Percentiles rank a stretch among this genome's conserved stretches.
These are phyloP conservation scores for Nicator chloris DNA, from an alignment of 2,113 vertebrate species.

Conservation along the genomic window DNA sequence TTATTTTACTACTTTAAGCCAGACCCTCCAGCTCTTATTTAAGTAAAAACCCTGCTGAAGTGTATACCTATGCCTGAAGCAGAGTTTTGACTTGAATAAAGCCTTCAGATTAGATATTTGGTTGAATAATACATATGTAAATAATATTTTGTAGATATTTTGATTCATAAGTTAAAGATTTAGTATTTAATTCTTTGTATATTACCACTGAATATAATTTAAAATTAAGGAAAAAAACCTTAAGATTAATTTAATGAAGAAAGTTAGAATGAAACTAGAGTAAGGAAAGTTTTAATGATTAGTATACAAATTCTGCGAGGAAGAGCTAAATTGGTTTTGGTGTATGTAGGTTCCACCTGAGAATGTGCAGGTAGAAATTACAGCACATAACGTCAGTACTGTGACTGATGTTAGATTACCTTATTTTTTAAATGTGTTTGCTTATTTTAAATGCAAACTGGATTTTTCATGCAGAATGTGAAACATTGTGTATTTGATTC, in stretches of 20 bases:
- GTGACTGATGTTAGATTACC: not conserved
- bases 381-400: not conserved
- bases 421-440: not conserved
- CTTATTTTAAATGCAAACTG: not conserved
- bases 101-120: not conserved
- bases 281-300: not conserved
- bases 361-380: not conserved
- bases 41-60: not conserved
- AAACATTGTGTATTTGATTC: not conserved
- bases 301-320: not conserved
- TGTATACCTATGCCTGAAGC: not conserved
- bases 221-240: not conserved
- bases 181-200: not conserved
- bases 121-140: not conserved
- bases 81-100: not conserved
- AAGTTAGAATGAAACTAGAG: not conserved
- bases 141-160: not conserved
- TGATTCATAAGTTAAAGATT: not conserved
- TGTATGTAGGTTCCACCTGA: not conserved
- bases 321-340: not conserved
- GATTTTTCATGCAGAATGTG: not conserved
- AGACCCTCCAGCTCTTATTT: not conserved
- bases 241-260: not conserved
- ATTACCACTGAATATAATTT: not conserved
- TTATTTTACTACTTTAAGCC: not conserved